Evolutionary conservation across 1,140 invertebrate species (phyloP).

Genomic region (Camponotus floridanus): DNA sequence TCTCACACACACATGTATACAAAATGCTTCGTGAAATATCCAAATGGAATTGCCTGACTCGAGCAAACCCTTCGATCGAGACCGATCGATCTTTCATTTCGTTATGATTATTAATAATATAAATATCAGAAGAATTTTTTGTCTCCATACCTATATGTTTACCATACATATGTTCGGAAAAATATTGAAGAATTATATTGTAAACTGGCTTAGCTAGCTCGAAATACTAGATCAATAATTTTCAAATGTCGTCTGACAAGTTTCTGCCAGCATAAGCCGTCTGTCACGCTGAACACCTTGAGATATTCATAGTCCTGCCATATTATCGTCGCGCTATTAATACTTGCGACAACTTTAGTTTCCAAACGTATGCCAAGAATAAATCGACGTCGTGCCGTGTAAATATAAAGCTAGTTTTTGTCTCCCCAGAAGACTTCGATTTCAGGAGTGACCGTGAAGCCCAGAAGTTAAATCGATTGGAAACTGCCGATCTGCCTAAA

Average conservation of each 20-base stretch:
- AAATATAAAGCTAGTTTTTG: constrained; percentile 19
- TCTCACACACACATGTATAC: background rate
- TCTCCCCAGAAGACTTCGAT: constrained; percentile 6
- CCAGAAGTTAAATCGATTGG: background rate
- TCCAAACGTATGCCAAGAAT: constrained; percentile 72
- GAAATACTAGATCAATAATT: constrained; percentile 5
- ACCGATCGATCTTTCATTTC: background rate
- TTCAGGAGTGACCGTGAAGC: background rate
- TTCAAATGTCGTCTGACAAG: background rate
- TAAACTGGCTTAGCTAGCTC: too few species aligned
- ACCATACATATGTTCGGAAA: too few species aligned
- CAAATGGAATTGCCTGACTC: background rate
- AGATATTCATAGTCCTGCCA: constrained; percentile 77
- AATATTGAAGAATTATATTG: too few species aligned
- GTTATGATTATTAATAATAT: background rate
- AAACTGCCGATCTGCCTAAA: background rate
- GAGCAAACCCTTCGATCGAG: constrained; percentile 2
- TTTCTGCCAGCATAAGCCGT: constrained; percentile 27
- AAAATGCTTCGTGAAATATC: background rate
- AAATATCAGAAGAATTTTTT: too few species aligned
- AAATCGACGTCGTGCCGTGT: constrained; percentile 24
- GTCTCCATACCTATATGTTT: too few species aligned
- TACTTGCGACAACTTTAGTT: constrained; percentile 70
- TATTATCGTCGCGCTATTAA: constrained; percentile 67
- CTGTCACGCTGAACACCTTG: constrained; percentile 71